Conservation (phyloP, 2,888 invertebrate genomes). For the Nymphalis polychloros region DNA sequence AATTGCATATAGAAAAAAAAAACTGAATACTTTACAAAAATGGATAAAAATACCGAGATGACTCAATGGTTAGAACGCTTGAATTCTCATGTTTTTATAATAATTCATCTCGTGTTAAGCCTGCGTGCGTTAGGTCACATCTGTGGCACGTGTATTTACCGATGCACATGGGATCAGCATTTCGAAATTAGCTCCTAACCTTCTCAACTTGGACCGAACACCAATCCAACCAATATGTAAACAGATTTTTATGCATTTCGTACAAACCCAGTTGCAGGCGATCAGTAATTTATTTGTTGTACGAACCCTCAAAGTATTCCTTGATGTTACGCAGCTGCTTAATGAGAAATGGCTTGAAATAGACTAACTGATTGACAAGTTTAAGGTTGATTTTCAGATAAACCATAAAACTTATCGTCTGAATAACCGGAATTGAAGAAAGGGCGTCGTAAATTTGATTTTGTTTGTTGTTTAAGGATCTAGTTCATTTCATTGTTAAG, state of each 20-base stretch:
- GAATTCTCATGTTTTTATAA: too few species aligned
- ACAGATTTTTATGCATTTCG: slow-evolving; percentile 54
- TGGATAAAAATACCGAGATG: too few species aligned
- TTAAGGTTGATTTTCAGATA: slow-evolving; percentile 32
- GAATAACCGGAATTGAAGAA: slow-evolving; percentile 17
- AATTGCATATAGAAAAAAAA: too few species aligned
- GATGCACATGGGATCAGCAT: too few species aligned
- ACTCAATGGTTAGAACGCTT: too few species aligned
- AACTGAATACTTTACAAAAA: too few species aligned
- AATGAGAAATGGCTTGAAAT: slow-evolving; percentile 27
- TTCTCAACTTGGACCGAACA: slow-evolving; percentile 40
- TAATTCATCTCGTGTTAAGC: too few species aligned
- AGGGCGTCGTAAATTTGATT: slow-evolving; percentile 16
- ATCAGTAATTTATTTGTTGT: slow-evolving; percentile 54
- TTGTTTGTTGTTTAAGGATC: slow-evolving; percentile 11
- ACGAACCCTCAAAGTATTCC: slow-evolving; percentile 39
- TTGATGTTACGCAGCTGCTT: slow-evolving; percentile 54
- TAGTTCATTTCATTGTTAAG: background rate
- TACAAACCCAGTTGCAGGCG: slow-evolving; percentile 59
- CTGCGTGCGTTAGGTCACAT: too few species aligned
- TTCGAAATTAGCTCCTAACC: background rate
- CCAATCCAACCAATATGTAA: slow-evolving; percentile 51
- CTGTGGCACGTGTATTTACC: too few species aligned
- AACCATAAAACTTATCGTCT: slow-evolving; percentile 9
- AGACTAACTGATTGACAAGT: slow-evolving; percentile 36